These are phyloP conservation scores for Helicolenus hilgendorfi DNA, from an alignment of 2,797 vertebrate species.

Conservation along the genomic window DNA sequence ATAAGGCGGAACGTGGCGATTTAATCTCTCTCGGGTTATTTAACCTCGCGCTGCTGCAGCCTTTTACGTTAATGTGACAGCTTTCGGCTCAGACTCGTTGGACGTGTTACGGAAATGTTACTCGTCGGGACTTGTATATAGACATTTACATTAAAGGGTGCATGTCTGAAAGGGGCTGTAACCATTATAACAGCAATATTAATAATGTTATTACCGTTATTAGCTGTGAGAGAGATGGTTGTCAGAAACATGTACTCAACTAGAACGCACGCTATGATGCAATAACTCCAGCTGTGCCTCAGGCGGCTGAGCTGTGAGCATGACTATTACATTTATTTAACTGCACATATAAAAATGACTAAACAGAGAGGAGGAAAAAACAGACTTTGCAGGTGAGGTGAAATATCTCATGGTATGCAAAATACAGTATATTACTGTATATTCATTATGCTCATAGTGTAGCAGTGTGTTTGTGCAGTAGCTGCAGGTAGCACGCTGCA, in stretches of 20 bases:
- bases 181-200: not conserved
- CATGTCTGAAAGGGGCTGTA: not conserved
- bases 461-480: not conserved
- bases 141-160: not conserved
- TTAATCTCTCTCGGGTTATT: not conserved
- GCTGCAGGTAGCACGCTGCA: slow-evolving; percentile 8
- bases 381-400: not conserved
- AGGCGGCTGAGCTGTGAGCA: not conserved
- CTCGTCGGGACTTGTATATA: not conserved
- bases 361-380: not conserved
- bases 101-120: not conserved
- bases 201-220: not conserved
- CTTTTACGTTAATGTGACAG: not conserved
- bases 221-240: not conserved
- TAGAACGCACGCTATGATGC: not conserved
- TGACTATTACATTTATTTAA: slow-evolving; percentile 10
- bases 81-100: not conserved
- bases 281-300: not conserved
- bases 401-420: not conserved
- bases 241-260: not conserved
- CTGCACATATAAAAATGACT: slow-evolving; percentile 11
- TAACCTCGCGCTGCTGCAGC: not conserved
- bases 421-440: not conserved
- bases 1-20: not conserved
- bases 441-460: not conserved